These are phyloP conservation scores for Protonemura montana DNA, from an alignment of 2,888 invertebrate genomes.

Conservation along the genomic window DNA sequence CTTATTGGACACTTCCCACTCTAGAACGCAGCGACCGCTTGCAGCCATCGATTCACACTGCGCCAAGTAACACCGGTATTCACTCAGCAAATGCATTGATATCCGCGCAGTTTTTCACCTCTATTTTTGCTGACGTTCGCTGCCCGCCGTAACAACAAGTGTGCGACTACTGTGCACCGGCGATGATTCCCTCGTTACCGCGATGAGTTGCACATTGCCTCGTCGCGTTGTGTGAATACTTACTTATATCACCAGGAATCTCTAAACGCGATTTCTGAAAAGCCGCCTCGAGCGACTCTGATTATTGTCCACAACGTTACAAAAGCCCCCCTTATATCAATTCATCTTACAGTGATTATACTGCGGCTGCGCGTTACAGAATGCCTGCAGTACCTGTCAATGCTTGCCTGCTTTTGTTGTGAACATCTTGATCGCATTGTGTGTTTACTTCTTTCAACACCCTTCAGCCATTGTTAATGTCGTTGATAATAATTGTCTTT, in stretches of 20 bases:
- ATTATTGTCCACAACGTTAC: conserved; percentile 20
- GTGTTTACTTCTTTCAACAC: conserved; percentile 29
- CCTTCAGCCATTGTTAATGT: conserved; percentile 24
- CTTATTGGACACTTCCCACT: neutral
- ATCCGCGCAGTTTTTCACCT: neutral
- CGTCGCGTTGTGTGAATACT: neutral
- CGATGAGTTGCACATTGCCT: neutral
- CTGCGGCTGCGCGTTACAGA: neutral
- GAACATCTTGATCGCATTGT: conserved; percentile 22
- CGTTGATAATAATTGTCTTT: conserved; percentile 30
- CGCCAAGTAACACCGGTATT: neutral
- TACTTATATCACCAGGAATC: conserved; percentile 3
- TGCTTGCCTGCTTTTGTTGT: conserved; percentile 8
- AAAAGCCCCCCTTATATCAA: conserved; percentile 27
- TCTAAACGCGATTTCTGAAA: neutral
- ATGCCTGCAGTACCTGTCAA: conserved; percentile 33
- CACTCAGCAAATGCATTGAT: conserved; percentile 12
- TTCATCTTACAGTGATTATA: conserved; percentile 34
- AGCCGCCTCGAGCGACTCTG: neutral
- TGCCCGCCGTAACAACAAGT: no score
- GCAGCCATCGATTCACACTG: neutral
- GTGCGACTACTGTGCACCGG: neutral
- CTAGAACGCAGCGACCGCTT: neutral
- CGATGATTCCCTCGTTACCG: conserved; percentile 12
- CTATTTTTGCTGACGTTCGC: neutral